A percentile compares a stretch with the other conserved stretches of the same genome.
These are phyloP conservation scores for Morpho achilles DNA, from an alignment of 2,888 invertebrate species.

Conservation along the genomic window DNA sequence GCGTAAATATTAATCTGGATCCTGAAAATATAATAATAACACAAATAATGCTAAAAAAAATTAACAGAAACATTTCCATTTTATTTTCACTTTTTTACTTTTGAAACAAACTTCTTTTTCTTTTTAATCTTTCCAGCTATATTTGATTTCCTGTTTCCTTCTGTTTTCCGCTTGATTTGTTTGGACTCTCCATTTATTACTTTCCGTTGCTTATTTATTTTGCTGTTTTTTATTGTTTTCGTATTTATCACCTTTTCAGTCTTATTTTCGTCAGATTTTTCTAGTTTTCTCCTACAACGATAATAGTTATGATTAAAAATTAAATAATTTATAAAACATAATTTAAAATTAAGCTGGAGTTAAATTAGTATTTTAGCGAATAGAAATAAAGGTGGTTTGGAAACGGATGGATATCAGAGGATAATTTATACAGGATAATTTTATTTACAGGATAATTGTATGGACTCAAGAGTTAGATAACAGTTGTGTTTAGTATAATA, in stretches of 20 bases:
- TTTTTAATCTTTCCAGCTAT: conserved; percentile 19
- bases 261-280: conserved; percentile 35
- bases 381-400: too few relatives aligned
- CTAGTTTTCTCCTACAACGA: conserved; percentile 55
- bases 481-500: too few relatives aligned
- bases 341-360: not conserved
- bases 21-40: too few relatives aligned
- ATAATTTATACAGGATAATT: too few relatives aligned
- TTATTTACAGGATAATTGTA: too few relatives aligned
- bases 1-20: too few relatives aligned
- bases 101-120: conserved; percentile 29
- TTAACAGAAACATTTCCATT: not conserved
- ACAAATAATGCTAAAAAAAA: too few relatives aligned
- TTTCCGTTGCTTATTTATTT: conserved; percentile 54
- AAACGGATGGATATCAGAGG: too few relatives aligned
- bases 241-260: conserved; percentile 39
- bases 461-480: too few relatives aligned
- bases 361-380: too few relatives aligned
- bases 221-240: conserved; percentile 39
- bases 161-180: conserved; percentile 24
- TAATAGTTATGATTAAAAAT: not conserved
- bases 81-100: conserved; percentile 21
- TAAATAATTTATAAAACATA: too few relatives aligned
- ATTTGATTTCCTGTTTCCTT: conserved; percentile 11
- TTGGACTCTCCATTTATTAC: conserved; percentile 35